Base-by-base conservation (phyloP, 1,140 invertebrate genomes). In the Cotesia typhae region DNA sequence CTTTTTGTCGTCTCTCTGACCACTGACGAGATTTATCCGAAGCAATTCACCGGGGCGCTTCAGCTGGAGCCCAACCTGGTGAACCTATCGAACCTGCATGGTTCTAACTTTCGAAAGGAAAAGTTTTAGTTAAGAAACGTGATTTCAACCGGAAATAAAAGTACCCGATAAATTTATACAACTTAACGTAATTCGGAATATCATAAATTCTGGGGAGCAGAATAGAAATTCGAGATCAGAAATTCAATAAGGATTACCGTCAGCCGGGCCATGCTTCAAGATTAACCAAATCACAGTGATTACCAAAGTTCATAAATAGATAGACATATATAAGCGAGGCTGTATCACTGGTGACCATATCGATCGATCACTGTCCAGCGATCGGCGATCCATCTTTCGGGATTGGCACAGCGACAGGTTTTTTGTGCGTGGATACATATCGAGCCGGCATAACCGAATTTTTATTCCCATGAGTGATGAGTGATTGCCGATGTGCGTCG, bases 61-160 rank as follows among this genome's bases (percentile, higher is more conserved):
- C 59, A 59, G 35, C 67, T 53, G 20, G 63, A 64, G 63, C 53
- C 59, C 63, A 17, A 63, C 47, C 52, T 38, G 20, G 7, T 51
- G 6, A 9, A 9, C 4, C 37, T 41, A 17, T 17, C 17, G 6
- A 9, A 9, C 4, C 37, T 41, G 55, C 38, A 17, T 35, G 64
- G 28, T 57, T 61, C 65, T 60, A 72, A 77, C 67, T 80, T 77
- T 67, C 55, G 75, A 76, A 74, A 77, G 75, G 75, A 76, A 76
- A 81, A 79, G 80, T 79, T 28, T 28, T 79, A 76, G 72, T 65
- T 53, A 67, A 53, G 47, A 73, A 78, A 79, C 80, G 79, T 80
- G 79, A 81, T 80, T 81, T 80, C 77, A 75, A 76, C 75, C 72
- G 63, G 75, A 74, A 74, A 79, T 47, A 67, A 28, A 28, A 28